phyloP scores from a whole-genome alignment of 2,797 vertebrate genomes.

The Pangasius sanitwongsei region DNA sequence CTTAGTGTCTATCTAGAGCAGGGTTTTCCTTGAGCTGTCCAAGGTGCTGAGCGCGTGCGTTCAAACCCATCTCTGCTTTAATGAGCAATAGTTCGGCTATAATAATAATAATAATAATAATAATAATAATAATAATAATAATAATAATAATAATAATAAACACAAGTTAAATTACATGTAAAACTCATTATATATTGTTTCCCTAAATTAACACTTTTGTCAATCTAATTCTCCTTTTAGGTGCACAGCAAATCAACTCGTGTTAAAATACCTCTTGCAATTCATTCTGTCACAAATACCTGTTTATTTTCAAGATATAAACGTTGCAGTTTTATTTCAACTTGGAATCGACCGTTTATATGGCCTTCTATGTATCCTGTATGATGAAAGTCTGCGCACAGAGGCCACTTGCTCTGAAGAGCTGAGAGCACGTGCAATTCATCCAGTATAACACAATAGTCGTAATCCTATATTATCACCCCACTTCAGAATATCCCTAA shows the following conservation, averaged over 20 bases:
- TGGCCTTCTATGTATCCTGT: not conserved
- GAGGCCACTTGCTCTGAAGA: not conserved
- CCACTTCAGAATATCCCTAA: not conserved
- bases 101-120: not conserved
- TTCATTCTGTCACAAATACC: not conserved
- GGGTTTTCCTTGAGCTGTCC: conserved; percentile 30
- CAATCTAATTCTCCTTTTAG: not conserved
- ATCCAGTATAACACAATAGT: not conserved
- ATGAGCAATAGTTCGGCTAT: not conserved
- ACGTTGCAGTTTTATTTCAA: not conserved
- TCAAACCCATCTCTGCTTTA: not conserved
- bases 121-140: not conserved
- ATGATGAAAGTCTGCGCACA: not conserved
- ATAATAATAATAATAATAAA: not conserved
- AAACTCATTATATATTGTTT: not conserved
- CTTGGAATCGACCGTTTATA: not conserved
- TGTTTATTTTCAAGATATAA: too few relatives aligned
- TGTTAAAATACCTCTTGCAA: not conserved
- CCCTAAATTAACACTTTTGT: not conserved
- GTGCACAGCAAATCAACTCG: not conserved
- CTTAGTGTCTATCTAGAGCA: not conserved
- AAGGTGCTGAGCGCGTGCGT: conserved; percentile 31
- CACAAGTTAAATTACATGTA: not conserved
- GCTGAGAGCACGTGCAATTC: conserved; percentile 6
- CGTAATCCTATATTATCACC: not conserved